These are phyloP conservation scores for Atta colombica DNA, from an alignment of 1,140 invertebrate genomes.

Conservation along the genomic window DNA sequence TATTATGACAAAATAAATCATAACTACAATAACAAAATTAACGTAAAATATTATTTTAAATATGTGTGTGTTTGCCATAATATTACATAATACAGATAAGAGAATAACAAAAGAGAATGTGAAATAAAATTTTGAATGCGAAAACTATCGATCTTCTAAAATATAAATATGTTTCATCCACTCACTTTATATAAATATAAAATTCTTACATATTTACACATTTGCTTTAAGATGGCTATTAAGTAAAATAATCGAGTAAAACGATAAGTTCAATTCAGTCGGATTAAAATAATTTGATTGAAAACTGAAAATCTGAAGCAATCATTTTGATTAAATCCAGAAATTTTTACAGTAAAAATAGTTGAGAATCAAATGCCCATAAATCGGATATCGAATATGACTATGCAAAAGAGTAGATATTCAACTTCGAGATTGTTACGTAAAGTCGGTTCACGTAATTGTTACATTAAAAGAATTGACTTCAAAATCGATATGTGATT, in stretches of 20 bases:
- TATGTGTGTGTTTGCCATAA: not conserved
- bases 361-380: conserved; percentile 15
- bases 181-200: not conserved
- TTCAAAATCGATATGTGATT: conserved; percentile 20
- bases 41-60: conserved; percentile 3
- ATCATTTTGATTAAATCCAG: not conserved
- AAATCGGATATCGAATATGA: not conserved
- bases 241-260: not conserved
- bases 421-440: not conserved
- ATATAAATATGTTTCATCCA: not conserved
- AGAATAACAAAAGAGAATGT: not conserved
- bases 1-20: not conserved
- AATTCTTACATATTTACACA: conserved; percentile 1
- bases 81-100: conserved; percentile 1
- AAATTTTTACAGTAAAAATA: conserved; percentile 3
- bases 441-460: conserved; percentile 8
- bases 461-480: conserved; percentile 7
- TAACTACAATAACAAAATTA: not conserved
- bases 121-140: not conserved
- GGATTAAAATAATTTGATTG: conserved; percentile 22
- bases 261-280: not conserved
- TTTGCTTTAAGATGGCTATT: not conserved
- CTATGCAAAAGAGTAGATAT: not conserved
- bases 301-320: not conserved
- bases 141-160: not conserved